Percentiles rank a stretch among this genome's conserved stretches.
These are phyloP conservation scores for Caloenas nicobarica DNA, from an alignment of 2,113 vertebrate species.

Conservation along the genomic window DNA sequence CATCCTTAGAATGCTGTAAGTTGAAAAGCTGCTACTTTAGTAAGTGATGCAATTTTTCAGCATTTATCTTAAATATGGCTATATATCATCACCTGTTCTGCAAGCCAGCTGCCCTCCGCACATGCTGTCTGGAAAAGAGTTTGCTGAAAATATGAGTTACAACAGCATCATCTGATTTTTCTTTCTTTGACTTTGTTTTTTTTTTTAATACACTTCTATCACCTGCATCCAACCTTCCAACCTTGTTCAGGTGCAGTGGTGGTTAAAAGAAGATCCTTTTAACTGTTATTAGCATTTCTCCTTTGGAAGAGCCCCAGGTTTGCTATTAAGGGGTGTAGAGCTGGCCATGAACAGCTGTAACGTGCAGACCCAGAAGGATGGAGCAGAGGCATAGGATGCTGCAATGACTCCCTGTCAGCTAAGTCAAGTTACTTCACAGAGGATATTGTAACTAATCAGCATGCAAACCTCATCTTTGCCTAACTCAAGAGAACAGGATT, in stretches of 20 bases:
- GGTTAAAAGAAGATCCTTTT: not conserved
- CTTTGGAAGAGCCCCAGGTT: not conserved
- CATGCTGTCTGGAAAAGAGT: not conserved
- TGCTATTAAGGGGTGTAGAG: not conserved
- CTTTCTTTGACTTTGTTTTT: not conserved
- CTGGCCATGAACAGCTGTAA: not conserved
- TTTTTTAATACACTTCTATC: not conserved
- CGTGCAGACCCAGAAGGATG: not conserved
- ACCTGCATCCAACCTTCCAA: not conserved
- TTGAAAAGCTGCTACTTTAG: not conserved
- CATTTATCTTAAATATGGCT: not conserved
- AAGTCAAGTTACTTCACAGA: not conserved
- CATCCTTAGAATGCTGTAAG: not conserved
- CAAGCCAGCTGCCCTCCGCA: not conserved
- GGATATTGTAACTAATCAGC: not conserved
- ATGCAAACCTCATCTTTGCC: not conserved
- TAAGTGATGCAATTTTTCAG: not conserved
- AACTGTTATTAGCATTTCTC: not conserved
- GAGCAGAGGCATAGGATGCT: not conserved
- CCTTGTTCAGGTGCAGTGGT: not conserved
- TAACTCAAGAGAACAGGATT: not conserved
- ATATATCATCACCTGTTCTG: not conserved
- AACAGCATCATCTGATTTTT: not conserved
- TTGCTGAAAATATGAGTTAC: not conserved
- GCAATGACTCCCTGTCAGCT: not conserved